Percentiles rank a stretch among this genome's conserved stretches.
phyloP scores from a whole-genome alignment of 1,140 invertebrate genomes.

The Colletes latitarsis region DNA sequence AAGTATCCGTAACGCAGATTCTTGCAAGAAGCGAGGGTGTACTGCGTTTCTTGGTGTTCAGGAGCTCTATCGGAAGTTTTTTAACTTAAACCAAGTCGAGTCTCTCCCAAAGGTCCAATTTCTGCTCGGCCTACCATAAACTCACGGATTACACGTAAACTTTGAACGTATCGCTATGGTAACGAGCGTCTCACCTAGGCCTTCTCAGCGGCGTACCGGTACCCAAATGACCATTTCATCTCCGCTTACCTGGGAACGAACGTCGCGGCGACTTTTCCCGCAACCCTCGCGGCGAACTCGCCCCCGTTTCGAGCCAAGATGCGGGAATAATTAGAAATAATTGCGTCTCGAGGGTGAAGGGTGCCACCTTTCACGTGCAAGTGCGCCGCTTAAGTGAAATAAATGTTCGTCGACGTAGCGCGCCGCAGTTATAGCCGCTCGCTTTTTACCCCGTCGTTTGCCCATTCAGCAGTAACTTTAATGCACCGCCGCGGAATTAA shows the following conservation, averaged over 20 bases:
- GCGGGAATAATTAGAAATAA: constrained; percentile 64
- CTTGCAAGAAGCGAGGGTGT: no score
- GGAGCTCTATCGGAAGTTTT: no score
- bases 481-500: constrained; percentile 30
- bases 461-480: constrained; percentile 29
- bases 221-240: constrained; percentile 10
- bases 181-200: background rate
- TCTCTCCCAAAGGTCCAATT: no score
- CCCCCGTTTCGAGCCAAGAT: constrained; percentile 19
- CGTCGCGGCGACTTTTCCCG: background rate
- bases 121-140: no score
- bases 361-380: constrained; percentile 43
- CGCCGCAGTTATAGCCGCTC: background rate
- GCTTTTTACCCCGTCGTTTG: constrained; percentile 20
- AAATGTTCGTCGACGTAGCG: constrained; percentile 47
- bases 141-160: no score
- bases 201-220: no score
- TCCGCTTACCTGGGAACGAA: background rate
- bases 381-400: constrained; percentile 56
- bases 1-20: no score
- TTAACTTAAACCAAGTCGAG: no score
- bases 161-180: background rate
- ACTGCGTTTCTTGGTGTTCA: no score
- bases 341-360: constrained; percentile 61
- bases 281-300: no score